Evolutionary conservation across 2,888 invertebrate genomes (phyloP).

Genomic region (Aphidoletes aphidimyza): DNA sequence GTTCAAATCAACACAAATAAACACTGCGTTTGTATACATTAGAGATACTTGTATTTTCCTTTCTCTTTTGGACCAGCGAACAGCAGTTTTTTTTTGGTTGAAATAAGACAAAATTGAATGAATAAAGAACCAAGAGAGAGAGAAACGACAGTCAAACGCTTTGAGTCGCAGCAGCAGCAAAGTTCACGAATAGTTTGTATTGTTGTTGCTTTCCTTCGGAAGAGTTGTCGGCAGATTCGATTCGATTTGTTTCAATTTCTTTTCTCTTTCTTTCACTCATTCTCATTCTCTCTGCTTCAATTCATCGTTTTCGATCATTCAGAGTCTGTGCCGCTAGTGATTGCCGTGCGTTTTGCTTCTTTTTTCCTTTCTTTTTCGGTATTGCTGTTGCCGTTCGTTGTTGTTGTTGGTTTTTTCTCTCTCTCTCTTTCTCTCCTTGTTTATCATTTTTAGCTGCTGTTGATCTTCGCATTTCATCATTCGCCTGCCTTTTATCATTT

Average conservation of each 20-base stretch:
- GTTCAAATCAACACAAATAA: not conserved
- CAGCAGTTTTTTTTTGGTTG: not conserved
- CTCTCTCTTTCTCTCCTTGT: not conserved
- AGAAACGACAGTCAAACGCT: not conserved
- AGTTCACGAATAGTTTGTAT: conserved; percentile 27
- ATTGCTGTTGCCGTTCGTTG: not conserved
- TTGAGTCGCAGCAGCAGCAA: not conserved
- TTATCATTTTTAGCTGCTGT: conserved; percentile 48
- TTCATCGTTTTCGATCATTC: conserved; percentile 48
- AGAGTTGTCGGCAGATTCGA: conserved; percentile 36
- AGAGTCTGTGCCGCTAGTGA: not conserved
- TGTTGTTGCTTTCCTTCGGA: not conserved
- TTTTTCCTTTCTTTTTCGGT: not conserved
- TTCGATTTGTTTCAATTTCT: not conserved
- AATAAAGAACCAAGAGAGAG: not conserved
- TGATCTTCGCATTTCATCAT: conserved; percentile 53
- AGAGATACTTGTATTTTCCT: not conserved
- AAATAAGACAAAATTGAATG: not conserved
- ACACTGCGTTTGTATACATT: not conserved
- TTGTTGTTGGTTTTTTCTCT: not conserved
- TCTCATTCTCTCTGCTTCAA: not conserved
- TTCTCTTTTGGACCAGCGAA: not conserved
- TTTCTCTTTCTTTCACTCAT: not conserved
- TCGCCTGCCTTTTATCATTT: not conserved
- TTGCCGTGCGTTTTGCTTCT: not conserved